A percentile compares a stretch with the other conserved stretches of the same genome.
phyloP scores from a whole-genome alignment of 2,113 vertebrate species.

The Panthera tigris region DNA sequence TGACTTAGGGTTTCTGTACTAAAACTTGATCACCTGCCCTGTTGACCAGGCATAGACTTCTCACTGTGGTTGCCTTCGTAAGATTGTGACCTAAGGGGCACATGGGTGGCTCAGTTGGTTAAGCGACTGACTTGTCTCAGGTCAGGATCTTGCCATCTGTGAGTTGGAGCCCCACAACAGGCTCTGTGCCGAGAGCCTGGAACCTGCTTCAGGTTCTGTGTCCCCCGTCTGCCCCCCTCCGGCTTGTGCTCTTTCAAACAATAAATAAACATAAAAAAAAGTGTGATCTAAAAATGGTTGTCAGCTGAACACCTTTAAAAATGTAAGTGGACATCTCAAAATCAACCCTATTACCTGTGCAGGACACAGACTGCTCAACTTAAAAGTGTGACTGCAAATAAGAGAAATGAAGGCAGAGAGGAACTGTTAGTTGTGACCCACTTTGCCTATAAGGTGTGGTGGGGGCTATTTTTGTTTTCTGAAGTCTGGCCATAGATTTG shows the following conservation, averaged over 20 bases:
- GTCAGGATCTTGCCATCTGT: too few relatives aligned
- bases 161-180: too few relatives aligned
- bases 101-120: too few relatives aligned
- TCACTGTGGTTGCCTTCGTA: neutral
- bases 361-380: neutral
- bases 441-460: rapidly evolving
- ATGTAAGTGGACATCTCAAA: too few relatives aligned
- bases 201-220: too few relatives aligned
- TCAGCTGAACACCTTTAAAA: neutral
- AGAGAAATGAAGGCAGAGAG: neutral
- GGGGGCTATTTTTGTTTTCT: neutral
- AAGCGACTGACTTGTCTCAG: too few relatives aligned
- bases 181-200: too few relatives aligned
- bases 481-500: neutral
- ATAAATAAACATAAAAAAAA: too few relatives aligned
- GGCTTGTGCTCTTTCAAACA: too few relatives aligned
- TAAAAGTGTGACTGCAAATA: rapidly evolving
- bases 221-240: too few relatives aligned
- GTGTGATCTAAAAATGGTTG: neutral
- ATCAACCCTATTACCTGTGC: neutral
- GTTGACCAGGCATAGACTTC: neutral
- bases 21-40: neutral
- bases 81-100: neutral
- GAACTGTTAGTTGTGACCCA: too few relatives aligned
- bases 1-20: neutral